Evolutionary conservation across 2,113 vertebrate species (phyloP), one percentile per base, ranked within the genome.

Genomic region (Micronycteris hirsuta): DNA sequence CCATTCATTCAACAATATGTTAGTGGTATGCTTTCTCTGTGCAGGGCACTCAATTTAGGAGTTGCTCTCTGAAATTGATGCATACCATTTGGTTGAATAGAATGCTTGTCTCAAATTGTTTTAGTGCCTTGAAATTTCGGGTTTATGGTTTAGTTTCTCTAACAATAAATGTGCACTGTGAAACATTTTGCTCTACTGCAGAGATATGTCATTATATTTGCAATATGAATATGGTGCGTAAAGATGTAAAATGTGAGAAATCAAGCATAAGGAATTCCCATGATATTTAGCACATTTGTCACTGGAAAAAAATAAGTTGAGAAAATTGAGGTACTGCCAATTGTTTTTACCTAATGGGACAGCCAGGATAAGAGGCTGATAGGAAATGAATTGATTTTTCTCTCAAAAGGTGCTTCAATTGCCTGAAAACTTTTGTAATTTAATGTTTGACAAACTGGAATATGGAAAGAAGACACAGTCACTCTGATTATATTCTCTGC

Each of bases 161-260:
- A 96, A 80, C 22, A 96, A 86, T 83, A 88, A 96, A 89, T 91
- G 85, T 80, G 36, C 70, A 36, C 80, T n/a, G 43, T 81, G 68
- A 97, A 96, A 94, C 31, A 67, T 91, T 95, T 96, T 89, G 63
- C 89, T 74, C 95, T 92, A 93, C 45, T 93, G 56, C 49, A 92
- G 89, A 61, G 36, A 92, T 81, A 96, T 89, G 96, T 89, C 73
- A 94, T 71, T 96, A 65, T 76, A 80, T 54, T 96, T 87, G 65
- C 8, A 89, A 81, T 43, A 87, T 63, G 52, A 91, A 76, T 77
- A 61, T 68, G 67, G 41, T 80, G 12, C 31, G 92, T 49, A 93
- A 86, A 88, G 45, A 94, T 84, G 63, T 76, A 84, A 95, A 94
- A 94, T 80, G 24, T 83, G 65, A 86, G 45, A 96, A 93, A 91